Conservation (phyloP, 2,888 invertebrate genomes). For the Limnephilus auricula region DNA sequence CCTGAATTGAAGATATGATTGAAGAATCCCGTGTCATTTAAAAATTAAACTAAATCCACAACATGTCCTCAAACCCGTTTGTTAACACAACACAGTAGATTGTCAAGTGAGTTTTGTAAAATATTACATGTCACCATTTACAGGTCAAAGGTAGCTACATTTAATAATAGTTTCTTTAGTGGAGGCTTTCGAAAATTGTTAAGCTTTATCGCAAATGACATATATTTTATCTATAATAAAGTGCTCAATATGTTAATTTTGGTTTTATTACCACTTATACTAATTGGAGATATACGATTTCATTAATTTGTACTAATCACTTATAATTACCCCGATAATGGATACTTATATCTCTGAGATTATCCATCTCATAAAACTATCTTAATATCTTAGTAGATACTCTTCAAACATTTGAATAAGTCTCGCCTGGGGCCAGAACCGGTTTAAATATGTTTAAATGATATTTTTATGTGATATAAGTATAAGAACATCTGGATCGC, state of each 20-base stretch:
- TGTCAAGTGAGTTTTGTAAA: neutral
- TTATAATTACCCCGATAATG: no score
- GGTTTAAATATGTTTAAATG: no score
- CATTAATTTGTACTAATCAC: no score
- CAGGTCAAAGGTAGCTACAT: neutral
- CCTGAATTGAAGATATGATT: no score
- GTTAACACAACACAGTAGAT: neutral
- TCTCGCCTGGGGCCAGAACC: neutral
- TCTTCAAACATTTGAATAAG: neutral
- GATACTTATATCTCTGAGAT: neutral
- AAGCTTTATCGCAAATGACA: neutral
- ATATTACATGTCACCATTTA: neutral
- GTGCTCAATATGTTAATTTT: neutral
- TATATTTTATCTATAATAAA: neutral
- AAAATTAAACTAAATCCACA: neutral
- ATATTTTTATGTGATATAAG: no score
- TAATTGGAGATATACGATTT: neutral
- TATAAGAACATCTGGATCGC: no score
- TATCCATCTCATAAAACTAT: neutral
- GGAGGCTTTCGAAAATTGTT: neutral
- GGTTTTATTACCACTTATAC: neutral
- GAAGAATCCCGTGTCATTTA: neutral
- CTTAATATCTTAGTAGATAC: neutral
- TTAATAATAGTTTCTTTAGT: neutral
- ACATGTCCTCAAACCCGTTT: neutral